Percentiles rank a stretch among this genome's conserved stretches.
These are phyloP conservation scores for Adoxophyes honmai DNA, from an alignment of 1,140 invertebrate species.

Conservation along the genomic window DNA sequence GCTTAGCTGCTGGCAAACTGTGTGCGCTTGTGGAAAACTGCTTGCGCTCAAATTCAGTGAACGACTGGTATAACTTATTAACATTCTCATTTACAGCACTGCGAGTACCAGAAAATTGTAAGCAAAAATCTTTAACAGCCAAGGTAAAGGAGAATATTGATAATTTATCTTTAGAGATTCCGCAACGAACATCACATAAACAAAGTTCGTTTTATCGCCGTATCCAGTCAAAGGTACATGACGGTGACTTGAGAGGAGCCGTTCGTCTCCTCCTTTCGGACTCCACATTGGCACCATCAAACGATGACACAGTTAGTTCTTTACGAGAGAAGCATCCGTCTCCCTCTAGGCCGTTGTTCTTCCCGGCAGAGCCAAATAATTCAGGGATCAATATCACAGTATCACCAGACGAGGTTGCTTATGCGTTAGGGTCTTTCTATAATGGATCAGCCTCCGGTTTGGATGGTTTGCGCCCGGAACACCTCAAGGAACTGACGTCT, in stretches of 20 bases:
- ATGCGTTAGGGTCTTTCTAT: slow-evolving; percentile 8
- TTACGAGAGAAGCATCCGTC: slow-evolving; percentile 15
- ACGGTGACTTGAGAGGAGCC: slow-evolving; percentile 7
- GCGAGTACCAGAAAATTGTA: background rate
- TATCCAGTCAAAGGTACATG: slow-evolving; percentile 3
- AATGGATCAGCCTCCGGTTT: slow-evolving; percentile 17
- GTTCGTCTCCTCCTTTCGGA: slow-evolving; percentile 5
- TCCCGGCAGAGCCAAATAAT: background rate
- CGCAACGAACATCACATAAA: background rate
- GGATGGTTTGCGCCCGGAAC: slow-evolving; percentile 17
- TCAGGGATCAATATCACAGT: background rate
- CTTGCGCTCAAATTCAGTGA: background rate
- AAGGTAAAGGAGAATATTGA: background rate
- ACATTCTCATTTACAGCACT: slow-evolving; percentile 2
- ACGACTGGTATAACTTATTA: background rate
- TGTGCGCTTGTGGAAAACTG: background rate
- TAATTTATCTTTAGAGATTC: background rate
- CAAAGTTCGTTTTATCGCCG: background rate
- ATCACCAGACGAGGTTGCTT: background rate
- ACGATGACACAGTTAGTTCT: background rate
- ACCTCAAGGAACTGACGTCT: slow-evolving; percentile 17
- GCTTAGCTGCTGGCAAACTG: background rate
- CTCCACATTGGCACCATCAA: background rate
- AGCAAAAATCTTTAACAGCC: background rate
- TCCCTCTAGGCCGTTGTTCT: slow-evolving; percentile 1